Evolutionary conservation across 2,113 vertebrate genomes (phyloP), one percentile per base, ranked within the genome.

Genomic region (Pimephales promelas): DNA sequence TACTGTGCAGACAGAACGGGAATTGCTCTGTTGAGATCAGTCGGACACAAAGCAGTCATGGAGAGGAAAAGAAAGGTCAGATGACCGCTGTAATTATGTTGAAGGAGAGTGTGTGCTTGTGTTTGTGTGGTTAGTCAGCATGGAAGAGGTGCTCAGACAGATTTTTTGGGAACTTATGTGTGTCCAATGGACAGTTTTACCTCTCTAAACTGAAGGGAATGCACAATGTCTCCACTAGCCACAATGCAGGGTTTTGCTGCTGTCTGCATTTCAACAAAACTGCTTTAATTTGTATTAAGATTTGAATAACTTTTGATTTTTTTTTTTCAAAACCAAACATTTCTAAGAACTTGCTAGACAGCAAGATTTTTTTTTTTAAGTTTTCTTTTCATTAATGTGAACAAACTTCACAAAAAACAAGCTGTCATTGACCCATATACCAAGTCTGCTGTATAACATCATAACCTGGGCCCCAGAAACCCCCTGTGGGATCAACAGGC

Each of bases 81-180:
- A 22, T 75, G 14, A 49, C 7, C 24, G 16, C 7, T 73, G 71
- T 10, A 73, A 28, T 73, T 73, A 52, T 52, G 71, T 52, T 73
- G 7, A 73, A 73, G 71, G 71, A 73, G 45, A 52, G n/a, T 71
- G 66, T 70, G 34, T 70, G 64, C 34, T 5, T 68, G 64, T 68
- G 34, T n/a, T 22, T 43, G 34, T 40, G 66, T 43, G 31, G 4
- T 43, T 66, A 8, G 28, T 66, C 28, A 34, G 62, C 28, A 34
- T 66, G 70, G 5, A 36, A 40, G 34, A 47, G 70, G 26, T 47
- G 13, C 66, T 72, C 22, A 26, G 10, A 72, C n/a, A 45, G 40
- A 71, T 72, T 72, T 10, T 72, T 45, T 72, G 22, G 70, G n/a
- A 72, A 16, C 40, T 72, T 5, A 26, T 47, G 68, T 71, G 40